Conservation (phyloP, 37 sponge, comb jelly and placozoan genomes). For the Chondrosia reniformis region DNA sequence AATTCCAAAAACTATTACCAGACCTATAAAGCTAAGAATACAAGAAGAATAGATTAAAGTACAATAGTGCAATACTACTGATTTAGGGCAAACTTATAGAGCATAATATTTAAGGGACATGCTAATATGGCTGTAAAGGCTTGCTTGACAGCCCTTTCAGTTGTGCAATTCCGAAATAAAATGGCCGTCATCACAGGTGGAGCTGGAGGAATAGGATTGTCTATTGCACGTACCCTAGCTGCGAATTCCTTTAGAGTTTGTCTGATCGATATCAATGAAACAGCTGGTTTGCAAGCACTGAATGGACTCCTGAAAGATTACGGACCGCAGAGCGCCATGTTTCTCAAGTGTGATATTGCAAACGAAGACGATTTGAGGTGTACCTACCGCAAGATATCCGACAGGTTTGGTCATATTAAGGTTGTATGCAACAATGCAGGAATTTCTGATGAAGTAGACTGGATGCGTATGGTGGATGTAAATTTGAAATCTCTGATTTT, state of each 20-base stretch:
- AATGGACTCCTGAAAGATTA: constrained; percentile 32
- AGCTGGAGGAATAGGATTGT: too few relatives aligned
- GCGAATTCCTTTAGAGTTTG: constrained; percentile 34
- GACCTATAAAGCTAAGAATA: too few relatives aligned
- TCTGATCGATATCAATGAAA: constrained; percentile 44
- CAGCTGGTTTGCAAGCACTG: constrained; percentile 21
- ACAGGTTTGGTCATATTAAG: constrained; percentile 56
- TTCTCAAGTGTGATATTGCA: constrained; percentile 49
- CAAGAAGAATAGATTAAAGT: too few relatives aligned
- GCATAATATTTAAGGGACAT: too few relatives aligned
- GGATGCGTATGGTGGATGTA: constrained; percentile 50
- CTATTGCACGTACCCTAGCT: too few relatives aligned
- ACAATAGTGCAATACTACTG: too few relatives aligned
- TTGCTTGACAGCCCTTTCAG: too few relatives aligned
- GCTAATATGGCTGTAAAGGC: too few relatives aligned
- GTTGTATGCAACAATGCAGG: constrained; percentile 89
- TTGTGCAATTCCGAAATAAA: too few relatives aligned
- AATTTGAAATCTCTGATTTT: constrained; percentile 66
- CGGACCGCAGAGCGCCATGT: constrained; percentile 25
- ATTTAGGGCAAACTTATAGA: too few relatives aligned
- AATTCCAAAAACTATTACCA: too few relatives aligned
- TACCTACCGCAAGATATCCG: background rate
- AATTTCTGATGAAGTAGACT: constrained; percentile 55
- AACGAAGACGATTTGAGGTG: constrained; percentile 36
- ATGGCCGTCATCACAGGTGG: too few relatives aligned